phyloP scores from a whole-genome alignment of 2,113 vertebrate species.

The Eonycteris spelaea region DNA sequence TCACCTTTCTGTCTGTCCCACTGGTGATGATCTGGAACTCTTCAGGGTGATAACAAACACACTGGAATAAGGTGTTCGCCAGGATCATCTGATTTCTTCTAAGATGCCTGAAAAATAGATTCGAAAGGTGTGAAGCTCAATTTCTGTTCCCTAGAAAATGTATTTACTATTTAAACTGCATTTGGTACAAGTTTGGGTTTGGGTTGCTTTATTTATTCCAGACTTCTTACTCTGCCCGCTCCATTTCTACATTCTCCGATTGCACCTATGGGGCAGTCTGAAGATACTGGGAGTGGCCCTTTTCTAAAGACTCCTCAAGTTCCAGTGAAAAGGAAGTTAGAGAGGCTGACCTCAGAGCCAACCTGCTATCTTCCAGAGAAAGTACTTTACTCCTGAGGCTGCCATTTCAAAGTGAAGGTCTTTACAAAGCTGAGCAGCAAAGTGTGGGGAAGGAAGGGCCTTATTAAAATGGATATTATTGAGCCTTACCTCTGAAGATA shows the following conservation, averaged over 20 bases:
- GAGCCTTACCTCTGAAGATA: background rate
- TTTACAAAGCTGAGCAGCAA: background rate
- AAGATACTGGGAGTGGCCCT: background rate
- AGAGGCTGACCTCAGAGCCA: background rate
- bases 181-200: background rate
- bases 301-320: background rate
- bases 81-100: slow-evolving; percentile 89
- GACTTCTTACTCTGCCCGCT: background rate
- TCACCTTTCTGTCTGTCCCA: slow-evolving; percentile 91
- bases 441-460: background rate
- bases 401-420: background rate
- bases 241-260: background rate
- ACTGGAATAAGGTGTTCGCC: slow-evolving; percentile 87
- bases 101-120: slow-evolving; percentile 81
- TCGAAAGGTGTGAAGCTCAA: background rate
- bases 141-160: background rate
- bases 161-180: background rate
- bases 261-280: background rate
- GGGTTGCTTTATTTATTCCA: background rate
- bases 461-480: background rate
- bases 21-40: slow-evolving; percentile 92
- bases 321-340: background rate
- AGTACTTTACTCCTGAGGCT: background rate
- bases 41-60: slow-evolving; percentile 92
- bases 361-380: background rate